Conservation (phyloP, 2,888 invertebrate genomes). For the Hyppa rectilinea region DNA sequence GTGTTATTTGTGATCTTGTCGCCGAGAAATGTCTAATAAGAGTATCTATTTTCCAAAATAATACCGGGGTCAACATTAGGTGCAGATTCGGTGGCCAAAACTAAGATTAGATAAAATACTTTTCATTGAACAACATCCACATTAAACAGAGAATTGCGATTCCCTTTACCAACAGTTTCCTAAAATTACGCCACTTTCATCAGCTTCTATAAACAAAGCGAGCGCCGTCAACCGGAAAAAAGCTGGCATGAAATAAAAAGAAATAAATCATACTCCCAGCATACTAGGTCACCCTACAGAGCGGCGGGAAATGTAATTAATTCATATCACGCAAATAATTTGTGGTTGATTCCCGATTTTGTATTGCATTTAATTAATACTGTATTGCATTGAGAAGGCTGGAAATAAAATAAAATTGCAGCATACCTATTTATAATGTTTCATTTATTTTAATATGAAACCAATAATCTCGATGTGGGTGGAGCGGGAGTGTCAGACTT, state of each 20-base stretch:
- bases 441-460: neutral
- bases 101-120: too few species aligned
- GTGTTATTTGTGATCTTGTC: too few species aligned
- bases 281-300: slow-evolving; percentile 13
- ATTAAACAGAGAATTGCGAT: too few species aligned
- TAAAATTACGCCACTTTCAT: slow-evolving; percentile 18
- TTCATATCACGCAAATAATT: slow-evolving; percentile 33
- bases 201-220: slow-evolving; percentile 26
- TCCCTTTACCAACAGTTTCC: neutral
- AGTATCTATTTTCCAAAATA: too few species aligned
- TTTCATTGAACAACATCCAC: too few species aligned
- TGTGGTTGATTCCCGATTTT: neutral
- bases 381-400: neutral
- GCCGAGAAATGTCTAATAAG: too few species aligned
- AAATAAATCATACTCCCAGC: neutral
- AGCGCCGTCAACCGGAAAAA: neutral
- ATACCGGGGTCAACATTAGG: too few species aligned
- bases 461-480: too few species aligned
- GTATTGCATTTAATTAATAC: slow-evolving; percentile 9
- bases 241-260: slow-evolving; percentile 5
- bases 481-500: too few species aligned
- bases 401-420: neutral
- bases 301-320: slow-evolving; percentile 19
- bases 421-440: neutral
- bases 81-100: too few species aligned